Percentiles rank a stretch among this genome's conserved stretches.
phyloP scores from a whole-genome alignment of 2,797 vertebrate genomes.

The Leucoraja ocellata region DNA sequence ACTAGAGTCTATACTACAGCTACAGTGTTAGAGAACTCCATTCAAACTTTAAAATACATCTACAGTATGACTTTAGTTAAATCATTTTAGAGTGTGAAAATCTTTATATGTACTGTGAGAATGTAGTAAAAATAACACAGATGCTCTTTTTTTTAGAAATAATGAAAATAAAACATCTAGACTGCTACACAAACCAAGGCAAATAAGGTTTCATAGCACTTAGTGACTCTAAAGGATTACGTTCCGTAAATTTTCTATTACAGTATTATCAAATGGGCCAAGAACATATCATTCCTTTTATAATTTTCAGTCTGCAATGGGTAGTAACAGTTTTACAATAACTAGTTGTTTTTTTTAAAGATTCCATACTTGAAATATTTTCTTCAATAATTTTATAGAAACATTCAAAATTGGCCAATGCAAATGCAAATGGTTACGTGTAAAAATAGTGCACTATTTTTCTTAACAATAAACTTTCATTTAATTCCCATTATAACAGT shows the following conservation, averaged over 20 bases:
- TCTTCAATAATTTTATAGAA: conserved; percentile 50
- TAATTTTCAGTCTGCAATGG: conserved; percentile 39
- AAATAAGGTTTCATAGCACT: conserved; percentile 61
- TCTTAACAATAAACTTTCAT: conserved; percentile 50
- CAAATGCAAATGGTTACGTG: conserved; percentile 56
- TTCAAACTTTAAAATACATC: conserved; percentile 67
- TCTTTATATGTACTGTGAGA: conserved; percentile 59
- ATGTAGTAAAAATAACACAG: conserved; percentile 62
- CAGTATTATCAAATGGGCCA: conserved; percentile 41
- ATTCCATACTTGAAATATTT: conserved; percentile 49
- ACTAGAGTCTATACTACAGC: conserved; percentile 53
- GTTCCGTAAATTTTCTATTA: conserved; percentile 33
- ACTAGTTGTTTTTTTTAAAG: conserved; percentile 34
- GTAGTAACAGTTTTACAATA: conserved; percentile 49
- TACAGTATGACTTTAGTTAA: conserved; percentile 68
- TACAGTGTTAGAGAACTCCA: conserved; percentile 64
- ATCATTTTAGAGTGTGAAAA: conserved; percentile 57
- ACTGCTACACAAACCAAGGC: conserved; percentile 57
- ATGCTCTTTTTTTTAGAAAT: conserved; percentile 55
- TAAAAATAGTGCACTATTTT: conserved; percentile 62
- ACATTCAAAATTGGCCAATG: conserved; percentile 69
- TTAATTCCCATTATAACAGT: conserved; percentile 59
- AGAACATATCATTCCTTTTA: conserved; percentile 41
- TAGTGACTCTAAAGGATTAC: conserved; percentile 55
- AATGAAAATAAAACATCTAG: conserved; percentile 55